Conservation (phyloP, 2,797 vertebrate species). For the Lycodopsis pacificus region DNA sequence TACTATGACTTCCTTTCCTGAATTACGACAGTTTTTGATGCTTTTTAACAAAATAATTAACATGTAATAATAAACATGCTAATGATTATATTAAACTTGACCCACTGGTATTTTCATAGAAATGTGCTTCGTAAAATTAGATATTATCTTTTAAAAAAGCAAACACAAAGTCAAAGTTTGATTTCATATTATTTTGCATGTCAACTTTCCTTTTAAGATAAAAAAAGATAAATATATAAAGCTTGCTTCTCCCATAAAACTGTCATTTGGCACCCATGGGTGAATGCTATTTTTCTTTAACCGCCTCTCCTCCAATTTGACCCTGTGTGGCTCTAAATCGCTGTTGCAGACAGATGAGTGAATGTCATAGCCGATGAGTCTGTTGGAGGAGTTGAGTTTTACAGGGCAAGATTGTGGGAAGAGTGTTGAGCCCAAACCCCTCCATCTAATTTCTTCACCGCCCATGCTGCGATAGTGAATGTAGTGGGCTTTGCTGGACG, state of each 20-base stretch:
- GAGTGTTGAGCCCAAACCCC: constrained; percentile 17
- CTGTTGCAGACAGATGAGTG: constrained; percentile 35
- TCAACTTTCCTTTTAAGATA: neutral
- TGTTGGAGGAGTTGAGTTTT: constrained; percentile 15
- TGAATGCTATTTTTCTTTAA: constrained; percentile 11
- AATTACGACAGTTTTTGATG: neutral
- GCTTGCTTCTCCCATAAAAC: neutral
- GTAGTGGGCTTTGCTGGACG: constrained; percentile 17
- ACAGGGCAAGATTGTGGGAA: constrained; percentile 2
- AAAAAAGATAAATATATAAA: neutral
- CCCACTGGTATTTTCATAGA: neutral
- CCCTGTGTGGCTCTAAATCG: constrained; percentile 51
- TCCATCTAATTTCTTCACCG: constrained; percentile 7
- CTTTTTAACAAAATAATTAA: constrained; percentile 4
- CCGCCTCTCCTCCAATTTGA: constrained; percentile 27
- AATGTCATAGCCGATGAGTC: constrained; percentile 14
- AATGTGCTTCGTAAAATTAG: neutral
- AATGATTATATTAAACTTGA: neutral
- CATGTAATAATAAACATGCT: neutral
- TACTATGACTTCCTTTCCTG: neutral
- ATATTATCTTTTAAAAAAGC: neutral
- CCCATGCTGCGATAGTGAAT: neutral
- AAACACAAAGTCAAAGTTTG: neutral
- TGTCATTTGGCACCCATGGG: neutral
- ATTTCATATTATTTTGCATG: neutral